A percentile compares a stretch with the other conserved stretches of the same genome.
phyloP scores from a whole-genome alignment of 2,888 invertebrate species.

The Stictocephala bisonia region DNA sequence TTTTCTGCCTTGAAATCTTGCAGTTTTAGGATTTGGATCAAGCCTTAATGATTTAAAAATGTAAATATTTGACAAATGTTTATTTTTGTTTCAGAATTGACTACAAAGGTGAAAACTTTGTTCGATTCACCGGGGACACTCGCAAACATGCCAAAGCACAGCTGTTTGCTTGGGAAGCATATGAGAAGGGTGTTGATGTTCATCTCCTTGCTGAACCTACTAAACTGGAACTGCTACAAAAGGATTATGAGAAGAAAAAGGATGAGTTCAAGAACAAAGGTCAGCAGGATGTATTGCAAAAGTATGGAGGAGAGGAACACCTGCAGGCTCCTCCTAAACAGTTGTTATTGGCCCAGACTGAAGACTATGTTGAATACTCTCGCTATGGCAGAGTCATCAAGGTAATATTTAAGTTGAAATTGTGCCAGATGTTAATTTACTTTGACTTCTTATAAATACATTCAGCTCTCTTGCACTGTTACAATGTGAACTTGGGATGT shows the following conservation, averaged over 20 bases:
- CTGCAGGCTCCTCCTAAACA: slow-evolving; percentile 87
- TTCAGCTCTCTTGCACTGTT: too few species aligned
- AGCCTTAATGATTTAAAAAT: too few species aligned
- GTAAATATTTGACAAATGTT: too few species aligned
- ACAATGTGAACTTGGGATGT: too few species aligned
- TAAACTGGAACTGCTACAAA: slow-evolving; percentile 90
- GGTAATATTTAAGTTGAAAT: too few species aligned
- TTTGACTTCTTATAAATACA: too few species aligned
- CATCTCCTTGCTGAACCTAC: slow-evolving; percentile 98
- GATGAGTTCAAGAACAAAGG: slow-evolving; percentile 90
- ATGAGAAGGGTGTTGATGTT: slow-evolving; percentile 92
- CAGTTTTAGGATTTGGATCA: too few species aligned
- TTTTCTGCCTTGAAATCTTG: too few species aligned
- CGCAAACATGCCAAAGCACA: slow-evolving; percentile 90
- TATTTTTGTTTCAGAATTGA: slow-evolving; percentile 68
- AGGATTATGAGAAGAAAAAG: slow-evolving; percentile 90
- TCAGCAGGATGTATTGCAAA: slow-evolving; percentile 67
- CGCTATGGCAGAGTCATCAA: slow-evolving; percentile 84
- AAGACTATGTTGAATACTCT: slow-evolving; percentile 95
- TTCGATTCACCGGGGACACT: slow-evolving; percentile 94
- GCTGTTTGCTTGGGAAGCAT: slow-evolving; percentile 97
- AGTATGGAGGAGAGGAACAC: slow-evolving; percentile 95
- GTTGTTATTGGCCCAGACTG: slow-evolving; percentile 93
- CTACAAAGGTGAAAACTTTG: slow-evolving; percentile 97
- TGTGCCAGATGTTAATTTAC: too few species aligned